Percentiles rank a stretch among this genome's conserved stretches.
phyloP scores from a whole-genome alignment of 2,113 vertebrate species.

The Onychorhynchus coronatus region DNA sequence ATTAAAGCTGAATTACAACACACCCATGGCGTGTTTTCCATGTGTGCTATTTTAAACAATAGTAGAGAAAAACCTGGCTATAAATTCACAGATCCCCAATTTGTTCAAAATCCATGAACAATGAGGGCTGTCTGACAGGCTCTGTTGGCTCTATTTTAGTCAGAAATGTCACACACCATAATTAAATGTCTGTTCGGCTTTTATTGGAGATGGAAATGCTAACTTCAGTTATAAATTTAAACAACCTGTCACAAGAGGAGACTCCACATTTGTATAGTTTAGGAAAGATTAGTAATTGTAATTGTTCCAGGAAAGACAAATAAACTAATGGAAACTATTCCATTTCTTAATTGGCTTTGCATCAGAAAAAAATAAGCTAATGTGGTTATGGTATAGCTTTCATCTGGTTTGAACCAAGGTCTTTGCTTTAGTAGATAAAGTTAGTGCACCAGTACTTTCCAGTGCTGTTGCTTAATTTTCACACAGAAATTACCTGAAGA shows the following conservation, averaged over 20 bases:
- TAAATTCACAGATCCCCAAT: constrained; percentile 79
- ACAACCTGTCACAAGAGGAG: constrained; percentile 69
- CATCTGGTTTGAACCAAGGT: neutral
- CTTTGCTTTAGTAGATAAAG: constrained; percentile 22
- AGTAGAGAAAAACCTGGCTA: constrained; percentile 72
- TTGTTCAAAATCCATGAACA: constrained; percentile 72
- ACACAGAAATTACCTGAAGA: neutral
- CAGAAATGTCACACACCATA: constrained; percentile 83
- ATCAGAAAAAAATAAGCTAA: constrained; percentile 27
- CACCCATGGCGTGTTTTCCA: constrained; percentile 75
- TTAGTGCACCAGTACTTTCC: neutral
- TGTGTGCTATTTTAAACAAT: constrained; percentile 80
- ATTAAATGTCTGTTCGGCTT: constrained; percentile 80
- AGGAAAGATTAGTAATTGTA: constrained; percentile 67
- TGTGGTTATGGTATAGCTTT: constrained; percentile 47
- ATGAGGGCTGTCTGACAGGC: constrained; percentile 69
- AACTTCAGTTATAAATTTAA: constrained; percentile 74
- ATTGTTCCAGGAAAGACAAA: constrained; percentile 74
- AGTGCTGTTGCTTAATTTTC: neutral
- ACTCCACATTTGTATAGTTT: constrained; percentile 61
- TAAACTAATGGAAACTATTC: constrained; percentile 70
- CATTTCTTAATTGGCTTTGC: constrained; percentile 65
- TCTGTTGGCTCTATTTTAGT: constrained; percentile 83
- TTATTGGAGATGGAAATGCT: constrained; percentile 71
- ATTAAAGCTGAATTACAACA: constrained; percentile 79